phyloP scores from a whole-genome alignment of 2,888 invertebrate genomes.

The Drosophila kambysellisi region DNA sequence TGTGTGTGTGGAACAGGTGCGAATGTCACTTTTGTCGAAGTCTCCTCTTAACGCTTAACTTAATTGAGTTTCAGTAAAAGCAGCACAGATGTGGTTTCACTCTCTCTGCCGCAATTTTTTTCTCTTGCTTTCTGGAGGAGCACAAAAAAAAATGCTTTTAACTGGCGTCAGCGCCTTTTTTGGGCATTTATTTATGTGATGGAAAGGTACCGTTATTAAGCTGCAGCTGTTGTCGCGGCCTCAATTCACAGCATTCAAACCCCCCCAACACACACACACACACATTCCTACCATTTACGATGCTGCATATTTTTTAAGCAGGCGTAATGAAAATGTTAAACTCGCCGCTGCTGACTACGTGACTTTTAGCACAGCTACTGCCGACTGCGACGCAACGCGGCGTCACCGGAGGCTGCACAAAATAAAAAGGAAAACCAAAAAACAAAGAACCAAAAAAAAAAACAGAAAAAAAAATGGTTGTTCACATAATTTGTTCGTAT shows the following conservation, averaged over 20 bases:
- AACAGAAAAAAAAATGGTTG: constrained; percentile 35
- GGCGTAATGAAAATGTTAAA: constrained; percentile 65
- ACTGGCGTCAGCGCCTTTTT: constrained; percentile 59
- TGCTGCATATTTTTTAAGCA: constrained; percentile 54
- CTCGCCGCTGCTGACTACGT: constrained; percentile 59
- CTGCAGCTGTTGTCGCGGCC: constrained; percentile 41
- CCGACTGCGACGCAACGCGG: constrained; percentile 21
- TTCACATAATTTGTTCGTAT: constrained; percentile 55
- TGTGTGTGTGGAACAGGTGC: constrained; percentile 39
- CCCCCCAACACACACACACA: neutral
- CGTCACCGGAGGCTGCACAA: constrained; percentile 38
- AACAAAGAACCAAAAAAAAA: constrained; percentile 26
- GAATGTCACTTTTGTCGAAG: constrained; percentile 40
- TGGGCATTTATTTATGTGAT: constrained; percentile 69
- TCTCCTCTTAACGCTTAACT: constrained; percentile 53
- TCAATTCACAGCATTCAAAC: constrained; percentile 51
- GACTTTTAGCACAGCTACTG: constrained; percentile 64
- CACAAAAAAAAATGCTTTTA: constrained; percentile 21
- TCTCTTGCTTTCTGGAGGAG: constrained; percentile 21
- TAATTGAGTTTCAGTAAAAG: constrained; percentile 65
- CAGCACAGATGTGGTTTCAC: constrained; percentile 42
- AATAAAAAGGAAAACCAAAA: constrained; percentile 35
- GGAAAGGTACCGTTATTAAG: constrained; percentile 40
- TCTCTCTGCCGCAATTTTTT: constrained; percentile 30
- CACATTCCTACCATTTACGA: constrained; percentile 1